Evolutionary conservation across 2,797 vertebrate genomes (phyloP).

Genomic region (Eurystomus glaucurus): DNA sequence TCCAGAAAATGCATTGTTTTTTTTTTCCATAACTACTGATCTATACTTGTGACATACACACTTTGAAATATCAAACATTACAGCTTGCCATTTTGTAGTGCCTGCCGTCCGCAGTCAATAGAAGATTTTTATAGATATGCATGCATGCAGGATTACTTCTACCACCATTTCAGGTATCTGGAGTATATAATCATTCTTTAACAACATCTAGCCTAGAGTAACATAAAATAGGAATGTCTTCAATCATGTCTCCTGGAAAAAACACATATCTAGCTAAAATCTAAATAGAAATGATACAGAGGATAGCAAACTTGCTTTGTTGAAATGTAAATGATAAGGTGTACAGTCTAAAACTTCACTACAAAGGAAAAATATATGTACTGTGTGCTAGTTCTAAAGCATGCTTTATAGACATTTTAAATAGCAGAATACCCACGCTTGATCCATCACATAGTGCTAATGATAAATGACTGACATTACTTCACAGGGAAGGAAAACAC

Average conservation of each 20-base stretch:
- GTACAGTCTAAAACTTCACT: not conserved
- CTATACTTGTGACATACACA: not conserved
- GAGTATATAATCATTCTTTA: not conserved
- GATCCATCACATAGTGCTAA: not conserved
- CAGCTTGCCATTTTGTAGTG: not conserved
- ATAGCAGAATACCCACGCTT: not conserved
- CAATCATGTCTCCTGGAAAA: not conserved
- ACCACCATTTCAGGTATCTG: not conserved
- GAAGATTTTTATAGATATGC: not conserved
- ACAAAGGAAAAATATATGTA: not conserved
- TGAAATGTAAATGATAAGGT: not conserved
- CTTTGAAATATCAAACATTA: not conserved
- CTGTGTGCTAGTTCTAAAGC: not conserved
- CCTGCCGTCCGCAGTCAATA: not conserved
- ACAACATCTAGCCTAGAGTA: not conserved
- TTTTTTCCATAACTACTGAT: not conserved
- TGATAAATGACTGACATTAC: not conserved
- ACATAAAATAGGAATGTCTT: not conserved
- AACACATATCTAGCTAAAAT: not conserved
- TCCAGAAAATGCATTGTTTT: not conserved
- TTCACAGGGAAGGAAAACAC: not conserved
- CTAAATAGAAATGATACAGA: not conserved
- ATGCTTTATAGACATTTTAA: not conserved
- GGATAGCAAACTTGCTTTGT: rapidly evolving
- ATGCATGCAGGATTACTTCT: not conserved